Percentiles rank a stretch among this genome's conserved stretches.
These are phyloP conservation scores for Semaprochilodus insignis DNA, from an alignment of 2,797 vertebrate genomes.

Conservation along the genomic window DNA sequence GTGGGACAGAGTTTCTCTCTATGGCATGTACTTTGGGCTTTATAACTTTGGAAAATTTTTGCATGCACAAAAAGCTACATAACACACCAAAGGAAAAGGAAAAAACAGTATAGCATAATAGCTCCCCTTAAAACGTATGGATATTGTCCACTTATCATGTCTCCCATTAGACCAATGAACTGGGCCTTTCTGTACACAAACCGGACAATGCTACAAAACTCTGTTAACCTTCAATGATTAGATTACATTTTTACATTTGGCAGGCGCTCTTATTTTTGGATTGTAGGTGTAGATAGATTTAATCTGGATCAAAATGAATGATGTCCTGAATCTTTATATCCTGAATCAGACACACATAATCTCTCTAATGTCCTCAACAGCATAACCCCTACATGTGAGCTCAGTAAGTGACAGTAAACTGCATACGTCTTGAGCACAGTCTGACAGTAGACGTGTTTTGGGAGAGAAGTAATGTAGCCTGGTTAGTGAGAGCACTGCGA, in stretches of 20 bases:
- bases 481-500: slow-evolving; percentile 25
- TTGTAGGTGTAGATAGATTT: neutral
- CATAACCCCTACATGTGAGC: neutral
- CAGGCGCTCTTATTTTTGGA: too few species aligned
- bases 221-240: neutral
- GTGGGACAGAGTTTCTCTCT: too few species aligned
- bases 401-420: neutral
- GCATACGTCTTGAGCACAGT: neutral
- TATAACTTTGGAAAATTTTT: too few species aligned
- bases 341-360: neutral
- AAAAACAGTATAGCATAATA: too few species aligned
- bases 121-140: too few species aligned
- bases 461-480: slow-evolving; percentile 37
- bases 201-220: neutral
- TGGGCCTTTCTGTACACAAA: neutral
- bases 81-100: too few species aligned
- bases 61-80: too few species aligned
- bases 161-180: too few species aligned
- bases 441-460: slow-evolving; percentile 11
- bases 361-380: neutral
- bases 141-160: neutral
- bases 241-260: too few species aligned
- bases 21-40: too few species aligned
- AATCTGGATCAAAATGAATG: neutral
- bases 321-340: too few species aligned